phyloP scores from a whole-genome alignment of 2,113 vertebrate genomes.

The Motacilla alba region DNA sequence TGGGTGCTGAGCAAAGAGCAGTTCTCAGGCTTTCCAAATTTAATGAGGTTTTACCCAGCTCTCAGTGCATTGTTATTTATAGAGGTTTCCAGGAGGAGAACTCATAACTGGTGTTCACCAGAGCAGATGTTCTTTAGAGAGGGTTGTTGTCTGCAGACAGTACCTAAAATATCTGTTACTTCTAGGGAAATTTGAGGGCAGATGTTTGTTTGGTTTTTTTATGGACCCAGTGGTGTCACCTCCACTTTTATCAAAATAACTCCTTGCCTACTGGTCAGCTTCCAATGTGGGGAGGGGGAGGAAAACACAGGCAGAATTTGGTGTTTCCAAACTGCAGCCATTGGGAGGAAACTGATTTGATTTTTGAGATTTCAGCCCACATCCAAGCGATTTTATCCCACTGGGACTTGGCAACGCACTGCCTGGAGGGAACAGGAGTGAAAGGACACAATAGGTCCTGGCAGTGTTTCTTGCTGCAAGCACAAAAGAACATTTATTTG shows the following conservation, averaged over 20 bases:
- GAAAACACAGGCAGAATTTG: accelerated
- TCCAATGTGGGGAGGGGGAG: neutral
- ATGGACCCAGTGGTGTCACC: neutral
- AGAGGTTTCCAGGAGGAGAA: conserved; percentile 1
- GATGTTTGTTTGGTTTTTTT: neutral
- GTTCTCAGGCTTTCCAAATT: neutral
- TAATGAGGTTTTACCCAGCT: neutral
- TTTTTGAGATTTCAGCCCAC: neutral
- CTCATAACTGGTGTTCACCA: neutral
- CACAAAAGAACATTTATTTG: neutral
- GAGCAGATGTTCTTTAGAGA: neutral
- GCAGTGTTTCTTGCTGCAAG: neutral
- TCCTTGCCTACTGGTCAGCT: neutral
- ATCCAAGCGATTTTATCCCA: accelerated
- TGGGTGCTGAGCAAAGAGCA: neutral
- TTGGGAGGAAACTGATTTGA: neutral
- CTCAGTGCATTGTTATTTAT: neutral
- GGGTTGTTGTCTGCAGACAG: neutral
- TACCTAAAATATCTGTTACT: neutral
- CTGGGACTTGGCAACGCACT: neutral
- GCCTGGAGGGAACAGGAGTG: accelerated
- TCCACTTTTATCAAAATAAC: neutral
- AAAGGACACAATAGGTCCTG: neutral
- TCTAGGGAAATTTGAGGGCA: neutral
- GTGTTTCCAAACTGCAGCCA: neutral